phyloP scores from a whole-genome alignment of 2,888 invertebrate species.

The Choreutis nemorana region DNA sequence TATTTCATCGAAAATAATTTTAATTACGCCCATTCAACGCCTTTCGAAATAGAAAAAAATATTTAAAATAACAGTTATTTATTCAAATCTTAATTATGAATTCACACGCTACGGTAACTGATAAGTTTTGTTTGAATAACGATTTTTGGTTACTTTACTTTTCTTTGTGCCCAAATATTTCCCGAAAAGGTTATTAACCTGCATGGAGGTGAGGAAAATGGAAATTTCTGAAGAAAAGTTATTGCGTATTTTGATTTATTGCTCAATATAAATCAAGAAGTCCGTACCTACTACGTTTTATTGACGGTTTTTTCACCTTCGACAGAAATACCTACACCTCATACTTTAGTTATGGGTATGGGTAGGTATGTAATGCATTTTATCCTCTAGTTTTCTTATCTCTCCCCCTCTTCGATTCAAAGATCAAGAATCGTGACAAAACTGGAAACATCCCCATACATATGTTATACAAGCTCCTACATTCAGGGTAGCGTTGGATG shows the following conservation, averaged over 20 bases:
- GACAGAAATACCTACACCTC: background rate
- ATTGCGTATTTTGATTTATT: slow-evolving; percentile 18
- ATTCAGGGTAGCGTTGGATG: slow-evolving; percentile 14
- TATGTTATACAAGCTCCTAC: slow-evolving; percentile 18
- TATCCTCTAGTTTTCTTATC: slow-evolving; percentile 3
- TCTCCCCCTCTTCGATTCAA: slow-evolving; percentile 12
- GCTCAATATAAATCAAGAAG: too few species aligned
- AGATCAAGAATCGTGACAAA: slow-evolving; percentile 28
- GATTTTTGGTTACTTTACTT: too few species aligned
- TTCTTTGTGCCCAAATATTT: too few species aligned
- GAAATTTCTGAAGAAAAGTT: slow-evolving; percentile 18
- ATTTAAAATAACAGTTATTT: too few species aligned
- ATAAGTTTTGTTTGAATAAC: slow-evolving; percentile 1
- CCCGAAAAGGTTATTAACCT: too few species aligned
- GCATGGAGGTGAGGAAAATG: too few species aligned
- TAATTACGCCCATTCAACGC: too few species aligned
- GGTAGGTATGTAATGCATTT: background rate
- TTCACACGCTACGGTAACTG: slow-evolving; percentile 6
- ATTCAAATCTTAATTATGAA: slow-evolving; percentile 10
- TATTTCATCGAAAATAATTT: too few species aligned
- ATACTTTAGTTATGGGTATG: background rate
- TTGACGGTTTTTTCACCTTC: background rate
- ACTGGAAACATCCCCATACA: slow-evolving; percentile 28
- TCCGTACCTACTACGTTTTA: slow-evolving; percentile 2
- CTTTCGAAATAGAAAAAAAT: too few species aligned